A percentile compares a stretch with the other conserved stretches of the same genome.
Conservation (phyloP, 2,113 vertebrate species). For the Actinemys pallida region DNA sequence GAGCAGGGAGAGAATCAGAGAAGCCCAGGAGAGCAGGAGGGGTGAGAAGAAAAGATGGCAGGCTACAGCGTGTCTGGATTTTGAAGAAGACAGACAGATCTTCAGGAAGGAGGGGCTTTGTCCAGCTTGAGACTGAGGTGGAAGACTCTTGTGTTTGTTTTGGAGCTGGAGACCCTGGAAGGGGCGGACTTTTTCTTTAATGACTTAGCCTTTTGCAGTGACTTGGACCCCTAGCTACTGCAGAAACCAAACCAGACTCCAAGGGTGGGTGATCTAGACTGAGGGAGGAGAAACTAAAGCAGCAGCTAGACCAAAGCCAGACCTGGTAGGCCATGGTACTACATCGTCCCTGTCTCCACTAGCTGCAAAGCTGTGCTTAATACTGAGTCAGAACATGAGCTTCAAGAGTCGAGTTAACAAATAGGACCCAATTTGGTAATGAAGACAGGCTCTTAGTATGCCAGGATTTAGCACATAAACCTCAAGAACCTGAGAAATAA, state of each 20-base stretch:
- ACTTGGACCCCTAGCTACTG: background rate
- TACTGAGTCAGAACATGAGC: background rate
- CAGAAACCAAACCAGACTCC: background rate
- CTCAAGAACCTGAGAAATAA: fast-evolving
- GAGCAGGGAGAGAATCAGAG: background rate
- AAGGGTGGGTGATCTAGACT: background rate
- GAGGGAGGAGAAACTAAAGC: background rate
- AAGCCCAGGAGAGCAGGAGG: background rate
- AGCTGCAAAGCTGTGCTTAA: background rate
- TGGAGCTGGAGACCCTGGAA: background rate
- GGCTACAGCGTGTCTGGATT: background rate
- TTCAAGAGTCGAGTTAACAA: background rate
- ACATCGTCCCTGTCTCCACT: background rate
- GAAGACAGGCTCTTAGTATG: background rate
- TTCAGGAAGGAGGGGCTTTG: background rate
- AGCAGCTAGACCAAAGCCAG: background rate
- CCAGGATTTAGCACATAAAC: background rate
- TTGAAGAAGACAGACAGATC: background rate
- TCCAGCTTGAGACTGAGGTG: background rate
- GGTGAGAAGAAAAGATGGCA: background rate
- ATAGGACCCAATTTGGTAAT: background rate
- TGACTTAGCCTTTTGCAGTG: background rate
- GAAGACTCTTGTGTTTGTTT: background rate
- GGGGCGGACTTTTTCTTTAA: background rate
- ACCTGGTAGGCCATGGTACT: background rate